Conservation (phyloP, 2,888 invertebrate genomes). For the Drosophila tanythrix region DNA sequence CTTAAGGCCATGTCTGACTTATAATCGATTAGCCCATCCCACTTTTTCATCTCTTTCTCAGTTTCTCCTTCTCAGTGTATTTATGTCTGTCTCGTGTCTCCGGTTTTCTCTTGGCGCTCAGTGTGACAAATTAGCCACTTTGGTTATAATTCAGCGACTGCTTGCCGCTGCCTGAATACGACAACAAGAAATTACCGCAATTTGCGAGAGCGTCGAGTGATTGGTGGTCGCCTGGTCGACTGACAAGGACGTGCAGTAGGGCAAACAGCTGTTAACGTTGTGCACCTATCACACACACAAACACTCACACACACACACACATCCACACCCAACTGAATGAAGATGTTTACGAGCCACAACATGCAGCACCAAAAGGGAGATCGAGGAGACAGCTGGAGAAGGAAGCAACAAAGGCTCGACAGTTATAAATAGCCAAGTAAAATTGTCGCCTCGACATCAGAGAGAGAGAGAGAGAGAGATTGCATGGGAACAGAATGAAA, state of each 20-base stretch:
- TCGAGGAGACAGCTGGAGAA: not conserved
- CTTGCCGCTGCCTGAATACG: conserved; percentile 63
- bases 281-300: conserved; percentile 44
- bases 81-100: conserved; percentile 11
- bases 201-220: conserved; percentile 75
- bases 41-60: not conserved
- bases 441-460: conserved; percentile 64
- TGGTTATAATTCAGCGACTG: conserved; percentile 73
- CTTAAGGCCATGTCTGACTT: conserved; percentile 35
- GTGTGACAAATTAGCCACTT: conserved; percentile 78
- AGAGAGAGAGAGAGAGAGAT: not conserved
- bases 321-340: conserved; percentile 43
- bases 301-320: conserved; percentile 4
- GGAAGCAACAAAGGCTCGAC: conserved; percentile 54
- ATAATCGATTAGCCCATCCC: conserved; percentile 7
- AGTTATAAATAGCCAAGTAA: conserved; percentile 78
- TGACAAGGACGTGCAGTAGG: conserved; percentile 36
- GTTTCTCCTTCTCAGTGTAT: conserved; percentile 4
- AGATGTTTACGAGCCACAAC: conserved; percentile 55
- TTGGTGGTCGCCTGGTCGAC: conserved; percentile 60
- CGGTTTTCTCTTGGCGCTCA: conserved; percentile 21
- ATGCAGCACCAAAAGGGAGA: not conserved
- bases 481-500: conserved; percentile 16
- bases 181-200: conserved; percentile 80
- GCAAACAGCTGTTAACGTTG: conserved; percentile 42